Base-by-base conservation (phyloP, 2,888 invertebrate species). In the Torymus tubicola region DNA sequence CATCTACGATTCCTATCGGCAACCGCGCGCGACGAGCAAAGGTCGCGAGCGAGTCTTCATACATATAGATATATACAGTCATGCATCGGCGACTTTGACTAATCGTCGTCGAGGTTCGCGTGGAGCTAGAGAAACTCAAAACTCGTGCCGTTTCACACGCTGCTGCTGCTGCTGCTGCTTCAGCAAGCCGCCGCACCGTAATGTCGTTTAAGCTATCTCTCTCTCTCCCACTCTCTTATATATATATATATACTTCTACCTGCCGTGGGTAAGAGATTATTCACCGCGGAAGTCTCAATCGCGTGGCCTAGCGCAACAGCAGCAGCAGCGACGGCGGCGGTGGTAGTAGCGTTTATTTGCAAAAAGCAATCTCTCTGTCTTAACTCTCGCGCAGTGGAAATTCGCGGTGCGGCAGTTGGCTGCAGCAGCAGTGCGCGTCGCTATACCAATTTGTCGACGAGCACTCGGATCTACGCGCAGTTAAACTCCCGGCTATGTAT, bases 381-480 rank as follows among this genome's bases (percentile, higher is more conserved):
- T 21, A 21, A 21, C 21, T 42, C 42, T 42, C 42, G 31, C 2
- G 31, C 8, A 8, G 42, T 42, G 8, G 42, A 42, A 42, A 42
- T 42, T 42, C 42, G 42, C 42, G 42, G 42, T 42, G n/a, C n/a
- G 42, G 42, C 42, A 42, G 42, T 42, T 8, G 8, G 42, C 42
- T 42, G 42, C 31, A 31, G 31, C 31, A 5, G 21, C 2, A 21
- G 31, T 72, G 68, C 42, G 53, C 55, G 73, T 21, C 55, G 14
- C 68, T 55, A 42, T 42, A 52, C 68, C 68, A 61, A 76, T 69
- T 76, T 76, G 76, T 76, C 76, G 75, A 16, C 58, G 65, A 13
- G 3, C 55, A 18, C 68, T 70, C 83, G 83, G 85, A 85, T 84
- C 82, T 82, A 84, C 85, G 85, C 83, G 71, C 79, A 82, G 83